A percentile compares a stretch with the other conserved stretches of the same genome.
phyloP scores from a whole-genome alignment of 2,888 invertebrate species.

The Phoenoteleia sp. region DNA sequence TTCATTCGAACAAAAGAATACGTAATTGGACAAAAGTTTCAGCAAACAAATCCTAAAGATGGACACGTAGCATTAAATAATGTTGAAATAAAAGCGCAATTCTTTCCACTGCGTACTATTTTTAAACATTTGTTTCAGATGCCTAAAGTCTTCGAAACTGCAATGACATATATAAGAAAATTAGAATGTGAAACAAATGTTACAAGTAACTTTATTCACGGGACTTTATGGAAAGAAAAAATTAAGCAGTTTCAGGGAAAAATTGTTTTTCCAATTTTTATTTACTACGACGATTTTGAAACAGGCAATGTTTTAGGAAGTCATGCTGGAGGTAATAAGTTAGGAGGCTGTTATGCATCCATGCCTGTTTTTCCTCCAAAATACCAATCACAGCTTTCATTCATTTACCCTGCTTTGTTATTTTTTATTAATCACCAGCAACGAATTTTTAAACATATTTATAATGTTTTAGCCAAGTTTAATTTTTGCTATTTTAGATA shows the following conservation, averaged over 20 bases:
- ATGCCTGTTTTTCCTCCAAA: slow-evolving; percentile 50
- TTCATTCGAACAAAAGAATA: slow-evolving; percentile 24
- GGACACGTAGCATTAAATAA: slow-evolving; percentile 1
- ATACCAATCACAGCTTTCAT: slow-evolving; percentile 31
- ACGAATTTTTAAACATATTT: too few relatives aligned
- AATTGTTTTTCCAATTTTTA: slow-evolving; percentile 29
- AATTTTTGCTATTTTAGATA: too few relatives aligned
- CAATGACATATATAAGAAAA: background rate
- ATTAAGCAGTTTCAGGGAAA: slow-evolving; percentile 14
- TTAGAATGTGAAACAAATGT: background rate
- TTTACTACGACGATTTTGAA: slow-evolving; percentile 50
- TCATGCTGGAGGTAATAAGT: slow-evolving; percentile 56
- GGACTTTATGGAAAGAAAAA: background rate
- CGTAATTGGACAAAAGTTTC: slow-evolving; percentile 2
- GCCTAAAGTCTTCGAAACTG: background rate
- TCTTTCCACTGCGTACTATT: slow-evolving; percentile 6
- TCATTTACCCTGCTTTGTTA: slow-evolving; percentile 42
- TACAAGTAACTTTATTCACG: too few relatives aligned
- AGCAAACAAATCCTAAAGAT: background rate
- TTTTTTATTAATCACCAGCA: too few relatives aligned
- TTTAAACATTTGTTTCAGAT: slow-evolving; percentile 20
- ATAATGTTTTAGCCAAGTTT: too few relatives aligned
- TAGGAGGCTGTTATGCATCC: slow-evolving; percentile 56
- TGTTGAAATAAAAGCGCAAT: slow-evolving; percentile 11
- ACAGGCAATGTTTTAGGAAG: slow-evolving; percentile 58